phyloP scores from a whole-genome alignment of 2,797 vertebrate genomes.

The Syncerus caffer region DNA sequence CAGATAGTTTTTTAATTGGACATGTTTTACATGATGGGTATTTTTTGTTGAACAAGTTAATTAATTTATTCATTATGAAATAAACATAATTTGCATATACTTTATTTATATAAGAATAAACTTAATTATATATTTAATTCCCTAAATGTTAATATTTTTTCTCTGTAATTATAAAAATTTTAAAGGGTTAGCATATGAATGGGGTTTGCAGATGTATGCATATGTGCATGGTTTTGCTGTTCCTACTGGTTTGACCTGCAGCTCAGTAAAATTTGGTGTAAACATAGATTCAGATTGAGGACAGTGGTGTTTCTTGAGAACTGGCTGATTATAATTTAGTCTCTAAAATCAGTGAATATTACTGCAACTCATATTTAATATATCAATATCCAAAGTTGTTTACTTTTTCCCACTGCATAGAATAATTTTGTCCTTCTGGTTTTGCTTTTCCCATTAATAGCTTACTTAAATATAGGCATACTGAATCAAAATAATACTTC shows the following conservation, averaged over 20 bases:
- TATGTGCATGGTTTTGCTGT: not conserved
- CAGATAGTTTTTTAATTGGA: not conserved
- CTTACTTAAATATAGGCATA: not conserved
- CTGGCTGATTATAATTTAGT: not conserved
- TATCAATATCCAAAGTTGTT: not conserved
- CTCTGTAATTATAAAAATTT: not conserved
- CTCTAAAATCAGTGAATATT: not conserved
- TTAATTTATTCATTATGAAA: not conserved
- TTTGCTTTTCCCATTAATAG: not conserved
- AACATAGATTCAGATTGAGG: not conserved
- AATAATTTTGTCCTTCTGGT: not conserved
- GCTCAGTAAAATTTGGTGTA: not conserved
- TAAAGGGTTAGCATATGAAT: not conserved
- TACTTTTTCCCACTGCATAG: not conserved
- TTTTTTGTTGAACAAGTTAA: not conserved
- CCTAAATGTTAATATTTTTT: not conserved
- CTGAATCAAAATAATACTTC: not conserved
- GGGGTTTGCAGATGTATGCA: not conserved
- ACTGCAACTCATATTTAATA: not conserved
- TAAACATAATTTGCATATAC: not conserved
- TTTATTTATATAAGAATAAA: too few species aligned
- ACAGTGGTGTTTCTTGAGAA: accelerated
- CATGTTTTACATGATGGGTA: accelerated
- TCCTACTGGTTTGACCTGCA: not conserved
- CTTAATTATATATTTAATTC: not conserved